Evolutionary conservation across 1,140 invertebrate species (phyloP), one percentile per base, ranked within the genome.

Genomic region (Drosophila persimilis): DNA sequence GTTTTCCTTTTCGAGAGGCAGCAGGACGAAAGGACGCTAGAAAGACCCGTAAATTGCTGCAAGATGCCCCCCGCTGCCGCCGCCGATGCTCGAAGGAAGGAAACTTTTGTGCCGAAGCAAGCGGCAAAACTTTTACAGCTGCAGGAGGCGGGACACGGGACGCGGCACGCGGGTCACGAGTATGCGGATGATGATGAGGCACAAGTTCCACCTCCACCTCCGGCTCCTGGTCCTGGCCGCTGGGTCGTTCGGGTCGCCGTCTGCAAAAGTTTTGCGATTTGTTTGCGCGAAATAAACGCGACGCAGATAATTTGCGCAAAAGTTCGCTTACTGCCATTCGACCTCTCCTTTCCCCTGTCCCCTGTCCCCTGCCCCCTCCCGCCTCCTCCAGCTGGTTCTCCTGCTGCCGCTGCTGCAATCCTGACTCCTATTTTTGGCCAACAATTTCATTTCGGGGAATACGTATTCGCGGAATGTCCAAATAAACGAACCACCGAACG

Each of bases 301-400:
- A 78, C 81, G 83, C 81, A 86, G 83, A 86, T 86, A 86, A 86
- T 86, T 86, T 86, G 81, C 74, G 83, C 81, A 88, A 86, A 88
- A 77, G 56, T 80, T 80, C 46, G 45, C 50, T 64, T 48, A 43
- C 66, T 48, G 24, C 45, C 41, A 29, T 39, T 13, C 53, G 15
- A 45, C 59, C 39, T 45, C 59, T 29, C 6, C n/a, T n/a, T n/a
- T n/a, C n/a, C n/a, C n/a, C 26, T 3, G 2, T 20, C 5, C 22
- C 2, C 24, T 5, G 56, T 41, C 41, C n/a, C 24, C 29, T 39
- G 9, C 9, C 24, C 13, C 6, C 8, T 26, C 31, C 22, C 43
- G 15, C 45, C n/a, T 39, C 4, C 5, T 7, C 29, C 29, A 7
- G 29, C 29, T 29, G 11, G 22, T n/a, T 11, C n/a, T 45, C 2